Base-by-base conservation (phyloP, 2,797 vertebrate genomes). In the Hybognathus amarus region DNA sequence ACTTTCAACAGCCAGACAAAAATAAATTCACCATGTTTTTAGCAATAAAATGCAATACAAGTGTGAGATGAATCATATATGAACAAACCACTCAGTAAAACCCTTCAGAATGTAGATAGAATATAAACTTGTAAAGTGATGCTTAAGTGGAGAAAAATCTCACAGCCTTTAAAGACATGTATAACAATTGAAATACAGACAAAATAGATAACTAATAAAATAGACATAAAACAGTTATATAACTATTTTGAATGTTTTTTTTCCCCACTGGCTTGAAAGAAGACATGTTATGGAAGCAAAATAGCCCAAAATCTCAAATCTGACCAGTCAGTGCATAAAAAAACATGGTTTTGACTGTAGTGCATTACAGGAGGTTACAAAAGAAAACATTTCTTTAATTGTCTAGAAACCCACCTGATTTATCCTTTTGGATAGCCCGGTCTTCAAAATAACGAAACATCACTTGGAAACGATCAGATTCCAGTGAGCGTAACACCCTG, bases 401-500 rank as follows among this genome's bases (percentile, higher is more conserved):
- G 33, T 18, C 24, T 4, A 85, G 20, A 9, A 9, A 69, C 94
- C 76, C 90, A 98, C 97, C 97, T n/a, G 97, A 98, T 87, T 99
- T 99, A 90, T 99, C 97, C 89, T 99, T 99, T 80, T 98, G 97
- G 91, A 99, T 98, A n/a, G 97, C 97, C 93, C 97, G 94, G 92
- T 99, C 98, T 85, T 99, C 97, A 90, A 98, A 97, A 91, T 99
- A 99, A 86, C 95, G 96, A 89, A 99, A 99, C 98, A 99, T 99
- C 82, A 99, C 97, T 90, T 99, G 97, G 88, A 99, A 99, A n/a
- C 97, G 97, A 80, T 98, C 97, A 0, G 97, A 97, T 88, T 98
- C 97, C 68, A 95, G 93, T 33, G 97, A 95, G 33, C 94, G 94
- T 40, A 97, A 92, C 81, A 99, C 96, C 91, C 97, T 99, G 56